These are phyloP conservation scores for Chloroceryle amazona DNA, from an alignment of 2,797 vertebrate species.

Conservation along the genomic window DNA sequence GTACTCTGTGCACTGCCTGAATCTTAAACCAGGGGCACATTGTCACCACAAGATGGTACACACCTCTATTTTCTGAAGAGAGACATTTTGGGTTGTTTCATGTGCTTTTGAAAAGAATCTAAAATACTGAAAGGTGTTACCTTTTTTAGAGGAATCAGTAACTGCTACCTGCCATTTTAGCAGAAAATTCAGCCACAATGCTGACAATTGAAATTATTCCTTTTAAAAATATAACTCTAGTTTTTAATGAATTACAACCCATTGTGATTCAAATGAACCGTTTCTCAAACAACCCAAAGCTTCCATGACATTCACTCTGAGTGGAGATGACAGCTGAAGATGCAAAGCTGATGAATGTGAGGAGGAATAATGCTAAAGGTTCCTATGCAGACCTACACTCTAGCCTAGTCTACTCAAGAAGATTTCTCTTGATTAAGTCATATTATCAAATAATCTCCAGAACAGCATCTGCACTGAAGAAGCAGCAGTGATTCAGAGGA, in stretches of 20 bases:
- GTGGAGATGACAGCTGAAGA: not conserved
- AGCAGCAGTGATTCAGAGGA: not conserved
- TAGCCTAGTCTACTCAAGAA: not conserved
- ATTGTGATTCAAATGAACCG: not conserved
- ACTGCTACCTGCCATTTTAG: not conserved
- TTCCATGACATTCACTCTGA: not conserved
- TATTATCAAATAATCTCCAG: not conserved
- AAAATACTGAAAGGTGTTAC: not conserved
- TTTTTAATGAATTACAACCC: not conserved
- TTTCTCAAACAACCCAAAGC: not conserved
- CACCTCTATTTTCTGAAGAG: not conserved
- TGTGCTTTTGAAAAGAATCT: not conserved
- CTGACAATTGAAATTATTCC: not conserved
- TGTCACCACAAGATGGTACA: not conserved
- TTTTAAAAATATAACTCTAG: not conserved
- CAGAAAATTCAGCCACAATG: not conserved
- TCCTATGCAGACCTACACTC: not conserved
- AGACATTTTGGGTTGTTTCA: not conserved
- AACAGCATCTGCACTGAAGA: not conserved
- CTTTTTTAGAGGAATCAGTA: not conserved
- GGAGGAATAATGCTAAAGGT: not conserved
- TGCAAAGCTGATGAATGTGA: not conserved
- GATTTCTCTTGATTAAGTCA: not conserved
- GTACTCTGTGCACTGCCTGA: not conserved
- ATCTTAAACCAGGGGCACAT: not conserved